A percentile compares a stretch with the other conserved stretches of the same genome.
Evolutionary conservation across 2,797 vertebrate species (phyloP).

Genomic region (Furcifer pardalis): DNA sequence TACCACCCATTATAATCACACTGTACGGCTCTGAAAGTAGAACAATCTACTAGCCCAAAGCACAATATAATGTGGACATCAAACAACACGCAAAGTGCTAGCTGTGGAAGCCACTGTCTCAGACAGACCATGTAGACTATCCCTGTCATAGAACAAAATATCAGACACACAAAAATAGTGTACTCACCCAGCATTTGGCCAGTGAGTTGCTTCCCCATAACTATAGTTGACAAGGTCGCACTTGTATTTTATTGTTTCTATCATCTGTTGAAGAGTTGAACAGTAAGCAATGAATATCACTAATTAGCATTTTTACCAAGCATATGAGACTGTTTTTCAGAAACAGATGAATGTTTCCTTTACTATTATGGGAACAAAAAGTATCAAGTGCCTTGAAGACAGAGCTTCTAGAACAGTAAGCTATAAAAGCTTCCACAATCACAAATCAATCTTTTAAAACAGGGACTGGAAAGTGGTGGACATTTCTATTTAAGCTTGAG

Average conservation of each 20-base stretch:
- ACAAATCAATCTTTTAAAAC: not conserved
- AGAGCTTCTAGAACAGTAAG: not conserved
- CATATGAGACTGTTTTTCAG: not conserved
- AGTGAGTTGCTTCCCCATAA: slow-evolving; percentile 98
- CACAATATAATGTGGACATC: not conserved
- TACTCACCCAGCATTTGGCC: slow-evolving; percentile 97
- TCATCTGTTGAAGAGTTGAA: slow-evolving; percentile 84
- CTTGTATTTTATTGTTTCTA: slow-evolving; percentile 97
- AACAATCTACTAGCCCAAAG: not conserved
- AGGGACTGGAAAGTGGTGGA: not conserved
- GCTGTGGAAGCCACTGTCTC: not conserved
- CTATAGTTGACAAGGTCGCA: slow-evolving; percentile 99
- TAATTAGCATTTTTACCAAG: not conserved
- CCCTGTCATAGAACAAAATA: not conserved
- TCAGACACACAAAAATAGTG: not conserved
- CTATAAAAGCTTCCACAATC: not conserved
- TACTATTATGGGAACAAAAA: not conserved
- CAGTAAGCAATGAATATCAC: not conserved
- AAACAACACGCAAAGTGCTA: not conserved
- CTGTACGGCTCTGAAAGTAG: not conserved
- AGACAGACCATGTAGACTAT: not conserved
- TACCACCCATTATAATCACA: not conserved
- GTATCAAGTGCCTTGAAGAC: not conserved
- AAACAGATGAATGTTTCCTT: not conserved
- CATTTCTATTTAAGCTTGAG: not conserved